Base-by-base conservation (phyloP, 2,888 invertebrate species). In the Lutraria lutraria region DNA sequence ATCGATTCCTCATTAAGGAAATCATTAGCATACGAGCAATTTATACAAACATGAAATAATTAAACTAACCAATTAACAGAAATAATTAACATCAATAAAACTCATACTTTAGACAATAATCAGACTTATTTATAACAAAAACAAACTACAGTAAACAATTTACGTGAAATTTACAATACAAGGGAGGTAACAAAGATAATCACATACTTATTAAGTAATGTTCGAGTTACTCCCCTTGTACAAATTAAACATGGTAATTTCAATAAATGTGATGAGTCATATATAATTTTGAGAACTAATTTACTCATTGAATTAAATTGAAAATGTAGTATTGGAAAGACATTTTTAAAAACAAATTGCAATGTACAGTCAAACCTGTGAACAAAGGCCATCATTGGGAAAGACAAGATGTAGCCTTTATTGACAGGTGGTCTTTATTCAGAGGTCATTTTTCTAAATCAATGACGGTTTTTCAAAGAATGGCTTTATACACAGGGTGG, bases 71-170 rank as follows among this genome's bases (percentile, higher is more conserved):
- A 68, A 68, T 68, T 68, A 68, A 25, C 12, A 68, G 25, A 68
- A 68, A 68, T 68, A 68, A 68, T 68, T 68, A 68, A 68, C 25
- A 68, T 68, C 10, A 25, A 68, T 25, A 25, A 68, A 68, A 68
- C 63, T 68, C 25, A 43, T 6, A 68, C 25, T 60, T 1, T 6
- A n/a, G n/a, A 25, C 25, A 13, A 25, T 25, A 68, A 25, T n/a
- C n/a, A 68, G 63, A 68, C n/a, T 25, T 25, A 68, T 25, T 25
- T 25, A 63, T n/a, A 63, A 25, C 25, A 56, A 56, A 16, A 56
- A 56, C 56, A 43, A 56, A 56, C 56, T 56, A 12, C 15, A 16
- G 19, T 56, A 15, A 56, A 56, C 56, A 56, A 16, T 13, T 15
- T 56, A 16, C 19, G 56, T 56, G 3, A 56, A 56, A 63, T 76